Conservation (phyloP, 2,888 invertebrate genomes). For the Drosophila phalerata region DNA sequence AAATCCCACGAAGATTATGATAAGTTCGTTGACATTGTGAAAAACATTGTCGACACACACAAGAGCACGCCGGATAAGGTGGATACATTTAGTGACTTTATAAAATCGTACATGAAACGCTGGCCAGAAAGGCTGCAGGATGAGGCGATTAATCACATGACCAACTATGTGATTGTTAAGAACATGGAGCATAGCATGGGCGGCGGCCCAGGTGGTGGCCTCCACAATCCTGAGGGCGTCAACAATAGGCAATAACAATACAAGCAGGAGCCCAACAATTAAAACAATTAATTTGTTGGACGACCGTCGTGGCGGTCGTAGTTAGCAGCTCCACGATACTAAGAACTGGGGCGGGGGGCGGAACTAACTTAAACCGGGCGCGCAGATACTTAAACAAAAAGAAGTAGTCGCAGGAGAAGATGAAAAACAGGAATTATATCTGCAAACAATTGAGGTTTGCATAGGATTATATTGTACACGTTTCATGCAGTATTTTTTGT, state of each 20-base stretch:
- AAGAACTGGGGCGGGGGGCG: constrained; percentile 46
- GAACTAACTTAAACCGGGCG: constrained; percentile 69
- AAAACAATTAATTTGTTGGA: constrained; percentile 64
- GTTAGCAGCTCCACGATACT: constrained; percentile 60
- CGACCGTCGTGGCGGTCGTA: constrained; percentile 49
- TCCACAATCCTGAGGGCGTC: constrained; percentile 80
- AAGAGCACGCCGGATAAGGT: constrained; percentile 84
- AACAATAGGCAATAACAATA: constrained; percentile 85
- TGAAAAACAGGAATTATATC: constrained; percentile 48
- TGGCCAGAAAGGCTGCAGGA: constrained; percentile 85
- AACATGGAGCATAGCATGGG: constrained; percentile 84
- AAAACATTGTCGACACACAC: constrained; percentile 84
- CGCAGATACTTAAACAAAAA: constrained; percentile 66
- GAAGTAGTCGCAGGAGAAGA: background rate
- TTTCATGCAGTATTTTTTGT: constrained; percentile 79
- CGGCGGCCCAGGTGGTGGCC: constrained; percentile 62
- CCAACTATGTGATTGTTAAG: constrained; percentile 84
- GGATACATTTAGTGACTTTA: constrained; percentile 84
- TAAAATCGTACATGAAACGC: constrained; percentile 84
- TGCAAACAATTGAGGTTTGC: constrained; percentile 37
- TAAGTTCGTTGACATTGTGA: constrained; percentile 84
- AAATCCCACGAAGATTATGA: constrained; percentile 84
- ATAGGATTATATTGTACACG: constrained; percentile 62
- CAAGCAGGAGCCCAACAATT: constrained; percentile 82
- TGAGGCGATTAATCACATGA: constrained; percentile 84